These are phyloP conservation scores for Periophthalmodon schlosseri DNA, from an alignment of 2,113 vertebrate species.

Conservation along the genomic window DNA sequence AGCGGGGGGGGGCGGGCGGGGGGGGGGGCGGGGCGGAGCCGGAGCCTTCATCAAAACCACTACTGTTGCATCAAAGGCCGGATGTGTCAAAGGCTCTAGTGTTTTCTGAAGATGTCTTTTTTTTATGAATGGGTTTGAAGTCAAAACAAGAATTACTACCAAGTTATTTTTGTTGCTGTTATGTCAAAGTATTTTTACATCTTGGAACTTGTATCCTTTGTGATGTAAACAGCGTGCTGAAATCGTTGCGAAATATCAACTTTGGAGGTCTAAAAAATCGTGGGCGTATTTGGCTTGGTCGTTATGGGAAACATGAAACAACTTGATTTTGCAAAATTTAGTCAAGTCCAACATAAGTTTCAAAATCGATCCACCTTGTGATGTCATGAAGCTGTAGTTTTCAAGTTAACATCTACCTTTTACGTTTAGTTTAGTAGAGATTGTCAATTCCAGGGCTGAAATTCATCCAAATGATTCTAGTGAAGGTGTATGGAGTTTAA, in stretches of 20 bases:
- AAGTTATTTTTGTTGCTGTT: constrained; percentile 49
- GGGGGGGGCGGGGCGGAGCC: constrained; percentile 28
- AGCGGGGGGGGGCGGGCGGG: too few species aligned
- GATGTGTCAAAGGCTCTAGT: constrained; percentile 25
- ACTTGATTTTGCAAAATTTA: not conserved
- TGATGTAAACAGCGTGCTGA: constrained; percentile 67
- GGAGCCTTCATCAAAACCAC: constrained; percentile 48
- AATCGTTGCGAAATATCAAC: constrained; percentile 63
- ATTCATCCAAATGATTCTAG: too few species aligned
- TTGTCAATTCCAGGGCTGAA: too few species aligned
- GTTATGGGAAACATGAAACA: not conserved
- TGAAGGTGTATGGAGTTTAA: too few species aligned
- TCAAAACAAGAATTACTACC: constrained; percentile 36
- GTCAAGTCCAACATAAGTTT: not conserved
- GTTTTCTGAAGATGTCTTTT: constrained; percentile 42
- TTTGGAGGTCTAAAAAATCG: constrained; percentile 57
- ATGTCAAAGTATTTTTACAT: constrained; percentile 48
- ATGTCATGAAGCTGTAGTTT: too few species aligned
- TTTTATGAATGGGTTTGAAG: constrained; percentile 28
- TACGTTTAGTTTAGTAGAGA: too few species aligned
- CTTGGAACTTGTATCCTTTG: constrained; percentile 62
- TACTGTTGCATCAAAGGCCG: constrained; percentile 53
- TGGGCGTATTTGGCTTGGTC: constrained; percentile 63
- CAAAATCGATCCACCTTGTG: not conserved
- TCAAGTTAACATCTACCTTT: too few species aligned